Evolutionary conservation across 1,140 invertebrate species (phyloP).

Genomic region (Megalonaias nervosa): DNA sequence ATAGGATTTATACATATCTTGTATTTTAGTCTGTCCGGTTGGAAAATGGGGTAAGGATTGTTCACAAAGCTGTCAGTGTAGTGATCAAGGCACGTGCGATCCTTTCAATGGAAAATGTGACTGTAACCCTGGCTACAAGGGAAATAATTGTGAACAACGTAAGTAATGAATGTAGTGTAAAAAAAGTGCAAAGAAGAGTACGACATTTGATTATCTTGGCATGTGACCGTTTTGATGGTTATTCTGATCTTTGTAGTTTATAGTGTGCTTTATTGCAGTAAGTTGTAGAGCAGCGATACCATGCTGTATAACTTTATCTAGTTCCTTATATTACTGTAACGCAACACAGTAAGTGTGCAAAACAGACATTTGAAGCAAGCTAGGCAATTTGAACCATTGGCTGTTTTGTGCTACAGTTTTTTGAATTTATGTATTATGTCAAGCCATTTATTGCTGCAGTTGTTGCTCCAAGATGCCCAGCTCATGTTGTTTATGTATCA

Average conservation of each 20-base stretch:
- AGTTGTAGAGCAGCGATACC: neutral
- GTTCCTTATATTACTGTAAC: too few relatives aligned
- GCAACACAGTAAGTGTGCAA: too few relatives aligned
- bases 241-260: neutral
- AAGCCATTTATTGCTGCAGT: too few relatives aligned
- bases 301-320: neutral
- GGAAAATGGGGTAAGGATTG: slow-evolving; percentile 68
- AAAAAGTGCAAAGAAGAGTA: neutral
- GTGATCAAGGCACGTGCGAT: slow-evolving; percentile 69
- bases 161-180: slow-evolving; percentile 3
- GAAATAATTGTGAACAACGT: slow-evolving; percentile 72
- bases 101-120: slow-evolving; percentile 81
- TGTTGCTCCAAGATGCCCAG: too few relatives aligned
- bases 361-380: too few relatives aligned
- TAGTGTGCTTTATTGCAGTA: neutral
- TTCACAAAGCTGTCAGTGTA: slow-evolving; percentile 72
- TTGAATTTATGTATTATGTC: too few relatives aligned
- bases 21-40: slow-evolving; percentile 74
- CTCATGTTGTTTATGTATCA: too few relatives aligned
- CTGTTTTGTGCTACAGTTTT: too few relatives aligned
- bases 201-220: neutral
- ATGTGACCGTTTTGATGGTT: neutral
- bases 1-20: neutral
- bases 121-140: slow-evolving; percentile 89
- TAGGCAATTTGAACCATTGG: too few relatives aligned